These are phyloP conservation scores for Danio choprae DNA, from an alignment of 2,797 vertebrate genomes.

Conservation along the genomic window DNA sequence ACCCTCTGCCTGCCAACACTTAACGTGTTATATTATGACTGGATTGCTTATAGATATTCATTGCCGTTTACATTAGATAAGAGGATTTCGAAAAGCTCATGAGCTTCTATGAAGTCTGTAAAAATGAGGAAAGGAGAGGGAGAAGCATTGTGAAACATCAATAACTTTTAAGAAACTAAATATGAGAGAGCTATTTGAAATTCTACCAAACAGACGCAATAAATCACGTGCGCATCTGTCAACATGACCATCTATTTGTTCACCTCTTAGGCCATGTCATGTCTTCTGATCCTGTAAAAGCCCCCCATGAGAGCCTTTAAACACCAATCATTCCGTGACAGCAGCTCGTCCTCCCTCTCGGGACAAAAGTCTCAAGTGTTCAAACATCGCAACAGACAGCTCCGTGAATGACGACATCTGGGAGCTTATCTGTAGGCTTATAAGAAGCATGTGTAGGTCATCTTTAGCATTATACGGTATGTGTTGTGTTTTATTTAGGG, in stretches of 20 bases:
- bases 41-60: background rate
- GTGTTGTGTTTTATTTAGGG: too few relatives aligned
- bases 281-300: conserved; percentile 11
- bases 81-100: background rate
- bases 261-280: conserved; percentile 25
- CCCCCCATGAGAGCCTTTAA: conserved; percentile 22
- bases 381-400: conserved; percentile 5
- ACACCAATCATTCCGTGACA: conserved; percentile 27
- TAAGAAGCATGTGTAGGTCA: background rate
- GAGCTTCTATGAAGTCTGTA: background rate
- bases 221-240: conserved; percentile 11
- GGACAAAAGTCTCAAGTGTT: conserved; percentile 27
- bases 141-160: background rate
- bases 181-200: conserved; percentile 6
- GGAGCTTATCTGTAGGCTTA: background rate
- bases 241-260: conserved; percentile 11
- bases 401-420: background rate
- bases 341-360: background rate
- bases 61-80: conserved; percentile 6
- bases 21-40: conserved; percentile 25
- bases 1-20: conserved; percentile 6
- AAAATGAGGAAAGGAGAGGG: conserved; percentile 4
- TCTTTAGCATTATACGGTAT: too few relatives aligned
- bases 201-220: conserved; percentile 7
- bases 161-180: conserved; percentile 1